Percentiles rank a stretch among this genome's conserved stretches.
Conservation (phyloP, 2,888 invertebrate genomes). For the Gortyna flavago region DNA sequence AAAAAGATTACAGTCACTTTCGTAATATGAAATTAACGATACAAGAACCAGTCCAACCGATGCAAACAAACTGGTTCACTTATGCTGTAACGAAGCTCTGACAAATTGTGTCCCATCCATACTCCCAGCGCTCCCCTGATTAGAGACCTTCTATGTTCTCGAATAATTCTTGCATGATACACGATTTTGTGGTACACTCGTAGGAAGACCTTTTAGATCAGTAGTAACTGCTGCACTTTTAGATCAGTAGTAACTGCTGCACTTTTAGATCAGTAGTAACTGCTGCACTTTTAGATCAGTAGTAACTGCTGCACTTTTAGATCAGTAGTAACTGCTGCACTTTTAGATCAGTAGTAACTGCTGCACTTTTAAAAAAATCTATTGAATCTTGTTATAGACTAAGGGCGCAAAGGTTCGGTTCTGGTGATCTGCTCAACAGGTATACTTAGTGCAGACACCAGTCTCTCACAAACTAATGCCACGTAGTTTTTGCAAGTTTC, state of each 20-base stretch:
- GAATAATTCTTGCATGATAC: not conserved
- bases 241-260: too few species aligned
- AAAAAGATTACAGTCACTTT: too few species aligned
- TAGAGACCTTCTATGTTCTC: conserved; percentile 15
- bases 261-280: not conserved
- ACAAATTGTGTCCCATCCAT: conserved; percentile 23
- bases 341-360: not conserved
- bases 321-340: not conserved
- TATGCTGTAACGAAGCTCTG: conserved; percentile 19
- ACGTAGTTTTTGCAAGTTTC: not conserved
- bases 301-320: too few species aligned
- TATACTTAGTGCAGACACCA: not conserved
- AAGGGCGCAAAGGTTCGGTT: not conserved
- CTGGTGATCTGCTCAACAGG: not conserved
- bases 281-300: not conserved
- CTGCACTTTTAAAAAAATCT: not conserved
- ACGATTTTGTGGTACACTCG: not conserved
- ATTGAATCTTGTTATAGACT: not conserved
- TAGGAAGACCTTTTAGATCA: not conserved
- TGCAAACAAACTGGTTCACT: conserved; percentile 7
- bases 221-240: too few species aligned
- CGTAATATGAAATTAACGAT: not conserved
- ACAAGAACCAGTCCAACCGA: conserved; percentile 1
- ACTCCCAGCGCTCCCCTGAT: conserved; percentile 35
- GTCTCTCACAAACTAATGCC: not conserved